These are phyloP conservation scores for Diabrotica virgifera DNA, from an alignment of 1,140 invertebrate genomes.

Conservation along the genomic window DNA sequence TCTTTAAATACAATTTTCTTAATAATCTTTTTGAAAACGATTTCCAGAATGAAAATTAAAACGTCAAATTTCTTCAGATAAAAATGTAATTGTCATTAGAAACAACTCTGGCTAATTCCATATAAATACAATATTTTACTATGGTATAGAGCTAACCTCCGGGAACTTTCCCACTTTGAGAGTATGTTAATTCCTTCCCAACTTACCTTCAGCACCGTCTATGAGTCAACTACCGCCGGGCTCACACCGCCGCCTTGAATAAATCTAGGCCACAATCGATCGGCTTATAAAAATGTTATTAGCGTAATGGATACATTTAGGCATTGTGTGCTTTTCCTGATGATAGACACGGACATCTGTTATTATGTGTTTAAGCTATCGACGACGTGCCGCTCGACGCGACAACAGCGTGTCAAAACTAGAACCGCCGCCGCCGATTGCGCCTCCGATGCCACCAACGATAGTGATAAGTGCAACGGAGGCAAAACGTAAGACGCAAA, in stretches of 20 bases:
- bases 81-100: too few relatives aligned
- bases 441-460: not conserved
- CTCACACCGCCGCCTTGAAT: conserved; percentile 14
- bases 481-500: not conserved
- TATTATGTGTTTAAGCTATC: conserved; percentile 32
- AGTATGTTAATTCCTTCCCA: too few relatives aligned
- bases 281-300: conserved; percentile 34
- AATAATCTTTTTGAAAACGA: too few relatives aligned
- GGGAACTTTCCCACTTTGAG: too few relatives aligned
- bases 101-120: too few relatives aligned
- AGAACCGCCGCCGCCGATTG: not conserved
- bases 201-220: too few relatives aligned
- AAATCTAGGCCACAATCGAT: conserved; percentile 30
- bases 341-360: conserved; percentile 27
- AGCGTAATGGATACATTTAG: conserved; percentile 31
- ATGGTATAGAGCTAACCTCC: too few relatives aligned
- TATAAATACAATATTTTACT: too few relatives aligned
- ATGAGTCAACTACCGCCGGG: too few relatives aligned
- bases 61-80: too few relatives aligned
- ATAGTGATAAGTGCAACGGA: not conserved
- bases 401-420: not conserved
- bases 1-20: too few relatives aligned
- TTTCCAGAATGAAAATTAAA: too few relatives aligned
- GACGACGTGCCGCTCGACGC: conserved; percentile 7
- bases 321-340: conserved; percentile 18